phyloP scores from a whole-genome alignment of 2,797 vertebrate genomes.

The Aphelocoma californica region DNA sequence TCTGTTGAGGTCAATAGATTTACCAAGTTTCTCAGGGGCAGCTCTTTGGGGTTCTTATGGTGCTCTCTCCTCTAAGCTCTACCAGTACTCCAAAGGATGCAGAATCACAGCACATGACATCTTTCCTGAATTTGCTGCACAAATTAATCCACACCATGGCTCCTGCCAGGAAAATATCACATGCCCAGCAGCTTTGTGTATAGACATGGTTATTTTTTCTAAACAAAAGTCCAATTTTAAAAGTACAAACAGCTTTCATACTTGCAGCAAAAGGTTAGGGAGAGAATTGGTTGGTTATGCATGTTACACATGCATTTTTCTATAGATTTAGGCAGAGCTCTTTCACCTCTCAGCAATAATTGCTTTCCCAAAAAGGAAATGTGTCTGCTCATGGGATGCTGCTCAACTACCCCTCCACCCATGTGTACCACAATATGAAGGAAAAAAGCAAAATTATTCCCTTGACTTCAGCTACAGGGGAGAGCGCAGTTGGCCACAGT shows the following conservation, averaged over 20 bases:
- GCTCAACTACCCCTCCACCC: background rate
- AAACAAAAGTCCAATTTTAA: background rate
- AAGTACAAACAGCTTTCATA: background rate
- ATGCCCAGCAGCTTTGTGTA: background rate
- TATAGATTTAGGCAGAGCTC: background rate
- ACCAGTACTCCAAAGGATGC: background rate
- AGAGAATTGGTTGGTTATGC: background rate
- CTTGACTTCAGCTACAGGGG: background rate
- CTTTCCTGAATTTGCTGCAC: background rate
- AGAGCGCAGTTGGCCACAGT: background rate
- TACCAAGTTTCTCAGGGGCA: background rate
- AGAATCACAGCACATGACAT: background rate
- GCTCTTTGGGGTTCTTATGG: background rate
- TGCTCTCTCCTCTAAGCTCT: background rate
- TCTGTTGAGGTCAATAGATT: background rate
- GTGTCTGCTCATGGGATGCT: background rate
- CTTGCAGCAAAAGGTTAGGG: background rate
- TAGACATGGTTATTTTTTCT: background rate
- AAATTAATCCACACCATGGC: background rate
- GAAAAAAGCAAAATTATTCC: background rate
- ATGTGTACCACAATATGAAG: background rate
- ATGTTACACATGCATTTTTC: background rate
- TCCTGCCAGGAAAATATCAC: background rate
- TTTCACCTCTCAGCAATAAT: background rate
- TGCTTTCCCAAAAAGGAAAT: background rate